Conservation (phyloP, 2,113 vertebrate species). For the Phoxinus phoxinus region DNA sequence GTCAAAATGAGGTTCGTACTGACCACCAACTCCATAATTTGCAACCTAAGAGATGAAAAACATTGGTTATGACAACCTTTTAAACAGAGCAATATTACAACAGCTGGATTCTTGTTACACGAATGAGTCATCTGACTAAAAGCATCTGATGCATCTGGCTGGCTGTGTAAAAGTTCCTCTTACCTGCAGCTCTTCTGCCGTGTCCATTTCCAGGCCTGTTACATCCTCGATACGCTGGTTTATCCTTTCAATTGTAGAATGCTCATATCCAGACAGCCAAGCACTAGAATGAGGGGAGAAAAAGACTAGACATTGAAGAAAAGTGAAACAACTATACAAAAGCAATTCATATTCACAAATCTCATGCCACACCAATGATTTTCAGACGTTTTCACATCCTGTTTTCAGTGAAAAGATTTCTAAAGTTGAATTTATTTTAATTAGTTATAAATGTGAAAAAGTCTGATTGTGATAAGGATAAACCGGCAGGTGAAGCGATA, state of each 20-base stretch:
- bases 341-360: background rate
- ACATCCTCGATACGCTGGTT: conserved; percentile 92
- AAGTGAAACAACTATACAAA: background rate
- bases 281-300: conserved; percentile 75
- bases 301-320: background rate
- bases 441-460: background rate
- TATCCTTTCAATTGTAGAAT: conserved; percentile 86
- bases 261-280: conserved; percentile 90
- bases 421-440: background rate
- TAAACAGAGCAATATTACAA: background rate
- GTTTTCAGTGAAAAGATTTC: background rate
- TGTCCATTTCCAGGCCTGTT: conserved; percentile 93
- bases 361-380: background rate
- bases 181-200: conserved; percentile 95
- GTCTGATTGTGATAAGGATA: background rate
- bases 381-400: background rate
- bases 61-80: background rate
- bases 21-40: conserved; percentile 88
- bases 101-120: background rate
- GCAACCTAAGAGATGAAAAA: conserved; percentile 77
- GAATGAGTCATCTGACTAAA: background rate
- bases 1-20: conserved; percentile 91
- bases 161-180: background rate
- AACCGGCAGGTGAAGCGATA: background rate
- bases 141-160: conserved; percentile 11